Percentiles rank a stretch among this genome's conserved stretches.
Evolutionary conservation across 2,797 vertebrate species (phyloP).

Genomic region (Epinephelus coioides): DNA sequence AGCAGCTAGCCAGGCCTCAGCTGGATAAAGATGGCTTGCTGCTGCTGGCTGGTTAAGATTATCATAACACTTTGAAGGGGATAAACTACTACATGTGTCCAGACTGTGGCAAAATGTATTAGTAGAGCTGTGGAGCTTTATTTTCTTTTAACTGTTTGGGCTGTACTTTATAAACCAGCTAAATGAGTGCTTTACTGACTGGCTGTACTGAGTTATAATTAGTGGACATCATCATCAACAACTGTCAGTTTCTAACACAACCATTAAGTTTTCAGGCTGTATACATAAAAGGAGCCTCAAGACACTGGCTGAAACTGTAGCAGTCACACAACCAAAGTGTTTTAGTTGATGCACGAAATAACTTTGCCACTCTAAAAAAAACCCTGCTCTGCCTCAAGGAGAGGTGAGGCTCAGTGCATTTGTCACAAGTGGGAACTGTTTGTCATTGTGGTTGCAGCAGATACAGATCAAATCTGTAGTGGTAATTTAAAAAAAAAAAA

Average conservation of each 20-base stretch:
- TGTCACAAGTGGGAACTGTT: slow-evolving; percentile 22
- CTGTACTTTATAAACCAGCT: not conserved
- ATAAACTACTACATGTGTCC: slow-evolving; percentile 54
- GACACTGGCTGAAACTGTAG: not conserved
- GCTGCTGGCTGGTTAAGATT: slow-evolving; percentile 51
- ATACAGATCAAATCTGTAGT: not conserved
- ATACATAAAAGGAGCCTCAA: not conserved
- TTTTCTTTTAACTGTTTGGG: slow-evolving; percentile 17
- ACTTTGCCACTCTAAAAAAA: not conserved
- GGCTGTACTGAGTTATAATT: not conserved
- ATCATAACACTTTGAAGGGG: slow-evolving; percentile 36
- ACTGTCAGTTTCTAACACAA: not conserved
- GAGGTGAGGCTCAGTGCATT: not conserved
- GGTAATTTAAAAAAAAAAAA: not conserved
- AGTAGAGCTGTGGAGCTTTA: slow-evolving; percentile 5
- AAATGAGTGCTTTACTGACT: slow-evolving; percentile 21
- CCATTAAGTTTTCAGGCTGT: not conserved
- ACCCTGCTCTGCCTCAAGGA: not conserved
- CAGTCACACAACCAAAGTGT: not conserved
- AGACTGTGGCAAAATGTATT: slow-evolving; percentile 21
- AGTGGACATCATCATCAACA: not conserved
- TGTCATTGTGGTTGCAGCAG: not conserved
- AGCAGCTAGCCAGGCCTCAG: slow-evolving; percentile 45
- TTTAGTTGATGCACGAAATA: not conserved
- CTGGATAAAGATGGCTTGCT: slow-evolving; percentile 43